phyloP scores from a whole-genome alignment of 1,140 invertebrate genomes.

The Phymorhynchus buccinoides region DNA sequence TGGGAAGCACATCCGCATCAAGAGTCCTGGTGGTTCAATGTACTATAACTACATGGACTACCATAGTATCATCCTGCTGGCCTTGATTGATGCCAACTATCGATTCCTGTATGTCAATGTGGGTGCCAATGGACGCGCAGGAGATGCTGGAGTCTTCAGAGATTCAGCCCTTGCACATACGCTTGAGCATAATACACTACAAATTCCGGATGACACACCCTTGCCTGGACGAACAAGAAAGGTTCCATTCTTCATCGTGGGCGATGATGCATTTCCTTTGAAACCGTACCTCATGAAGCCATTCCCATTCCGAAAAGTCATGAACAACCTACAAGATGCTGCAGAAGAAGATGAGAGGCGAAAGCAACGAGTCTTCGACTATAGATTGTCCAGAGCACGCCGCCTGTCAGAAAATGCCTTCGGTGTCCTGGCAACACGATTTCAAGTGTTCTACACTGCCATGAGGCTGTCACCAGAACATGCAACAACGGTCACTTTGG shows the following conservation, averaged over 20 bases:
- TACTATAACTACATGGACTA: slow-evolving; percentile 69
- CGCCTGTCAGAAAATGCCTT: too few species aligned
- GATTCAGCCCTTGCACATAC: not conserved
- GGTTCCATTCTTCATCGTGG: not conserved
- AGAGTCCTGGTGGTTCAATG: slow-evolving; percentile 61
- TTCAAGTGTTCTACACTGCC: too few species aligned
- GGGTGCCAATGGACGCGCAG: slow-evolving; percentile 45
- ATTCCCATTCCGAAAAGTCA: too few species aligned
- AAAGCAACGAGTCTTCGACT: too few species aligned
- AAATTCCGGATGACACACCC: not conserved
- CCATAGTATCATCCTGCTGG: slow-evolving; percentile 65
- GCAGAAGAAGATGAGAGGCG: too few species aligned
- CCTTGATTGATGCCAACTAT: slow-evolving; percentile 68
- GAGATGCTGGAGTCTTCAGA: not conserved
- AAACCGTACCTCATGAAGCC: not conserved
- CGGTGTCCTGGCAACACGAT: too few species aligned
- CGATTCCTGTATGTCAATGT: slow-evolving; percentile 68
- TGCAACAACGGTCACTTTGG: too few species aligned
- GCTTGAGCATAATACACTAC: not conserved
- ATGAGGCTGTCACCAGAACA: too few species aligned
- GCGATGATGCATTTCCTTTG: slow-evolving; percentile 19
- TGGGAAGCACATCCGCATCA: slow-evolving; percentile 71
- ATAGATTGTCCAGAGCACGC: too few species aligned
- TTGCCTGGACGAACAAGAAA: too few species aligned
- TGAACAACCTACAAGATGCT: too few species aligned